Evolutionary conservation across 2,113 vertebrate species (phyloP).

Genomic region (Leptocoma aspasia): DNA sequence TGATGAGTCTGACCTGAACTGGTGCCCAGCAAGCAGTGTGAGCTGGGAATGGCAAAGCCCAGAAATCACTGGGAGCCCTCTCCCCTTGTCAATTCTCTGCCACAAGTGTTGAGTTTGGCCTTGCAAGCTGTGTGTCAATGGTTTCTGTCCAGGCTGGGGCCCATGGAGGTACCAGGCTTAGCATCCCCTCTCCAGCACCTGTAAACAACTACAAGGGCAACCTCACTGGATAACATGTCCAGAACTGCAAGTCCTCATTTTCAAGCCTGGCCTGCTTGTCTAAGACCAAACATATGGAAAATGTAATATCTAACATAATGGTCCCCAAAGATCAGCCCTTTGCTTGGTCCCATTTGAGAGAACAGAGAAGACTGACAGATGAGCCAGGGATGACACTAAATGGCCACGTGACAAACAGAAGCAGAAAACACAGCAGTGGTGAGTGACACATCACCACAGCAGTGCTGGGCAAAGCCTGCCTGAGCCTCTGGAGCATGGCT

Average conservation of each 20-base stretch:
- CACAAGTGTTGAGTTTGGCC: background rate
- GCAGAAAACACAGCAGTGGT: background rate
- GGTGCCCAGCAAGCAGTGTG: background rate
- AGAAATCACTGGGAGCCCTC: background rate
- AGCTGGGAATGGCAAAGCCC: background rate
- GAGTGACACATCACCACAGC: background rate
- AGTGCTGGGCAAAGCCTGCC: background rate
- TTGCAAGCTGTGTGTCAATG: background rate
- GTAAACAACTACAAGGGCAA: background rate
- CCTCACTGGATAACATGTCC: background rate
- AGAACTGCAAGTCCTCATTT: background rate
- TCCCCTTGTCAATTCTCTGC: background rate
- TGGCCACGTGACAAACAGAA: background rate
- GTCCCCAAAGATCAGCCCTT: background rate
- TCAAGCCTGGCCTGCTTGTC: background rate
- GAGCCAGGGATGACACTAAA: background rate
- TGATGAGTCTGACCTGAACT: background rate
- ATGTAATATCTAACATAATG: background rate
- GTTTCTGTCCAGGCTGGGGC: background rate
- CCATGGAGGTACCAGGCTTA: background rate
- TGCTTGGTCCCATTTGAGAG: background rate
- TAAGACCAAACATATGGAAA: conserved; percentile 13
- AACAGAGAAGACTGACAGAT: background rate
- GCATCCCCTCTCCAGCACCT: background rate
- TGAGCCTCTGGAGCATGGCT: background rate